Conservation (phyloP, 2,888 invertebrate species). For the Anorthoa munda region DNA sequence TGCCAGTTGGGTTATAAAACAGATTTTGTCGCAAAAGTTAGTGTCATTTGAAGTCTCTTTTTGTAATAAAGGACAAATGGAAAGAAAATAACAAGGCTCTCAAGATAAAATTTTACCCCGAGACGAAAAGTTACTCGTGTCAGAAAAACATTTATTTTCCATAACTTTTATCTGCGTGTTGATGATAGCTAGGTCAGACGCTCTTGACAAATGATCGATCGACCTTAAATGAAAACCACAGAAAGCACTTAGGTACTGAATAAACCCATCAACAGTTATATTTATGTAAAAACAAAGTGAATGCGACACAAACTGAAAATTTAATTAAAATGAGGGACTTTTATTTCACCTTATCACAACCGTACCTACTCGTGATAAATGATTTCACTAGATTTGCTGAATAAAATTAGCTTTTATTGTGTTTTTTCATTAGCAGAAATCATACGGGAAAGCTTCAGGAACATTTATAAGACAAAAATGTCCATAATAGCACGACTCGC, state of each 20-base stretch:
- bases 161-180: slow-evolving; percentile 24
- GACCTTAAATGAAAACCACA: neutral
- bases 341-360: no score
- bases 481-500: neutral
- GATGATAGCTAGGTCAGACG: slow-evolving; percentile 15
- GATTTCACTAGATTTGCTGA: no score
- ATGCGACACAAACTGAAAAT: no score
- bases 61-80: no score
- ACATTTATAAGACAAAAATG: slow-evolving; percentile 1
- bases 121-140: neutral
- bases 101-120: no score
- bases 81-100: no score
- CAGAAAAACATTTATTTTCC: slow-evolving; percentile 25
- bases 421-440: neutral
- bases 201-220: slow-evolving; percentile 12
- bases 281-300: no score
- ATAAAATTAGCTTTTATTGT: no score
- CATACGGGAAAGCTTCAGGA: neutral
- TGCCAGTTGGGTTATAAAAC: neutral
- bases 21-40: neutral
- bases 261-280: no score
- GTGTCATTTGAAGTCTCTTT: no score
- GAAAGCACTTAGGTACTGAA: neutral
- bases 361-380: no score
- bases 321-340: no score